Evolutionary conservation across 2,888 invertebrate genomes (phyloP).

Genomic region (Lasius platythorax): DNA sequence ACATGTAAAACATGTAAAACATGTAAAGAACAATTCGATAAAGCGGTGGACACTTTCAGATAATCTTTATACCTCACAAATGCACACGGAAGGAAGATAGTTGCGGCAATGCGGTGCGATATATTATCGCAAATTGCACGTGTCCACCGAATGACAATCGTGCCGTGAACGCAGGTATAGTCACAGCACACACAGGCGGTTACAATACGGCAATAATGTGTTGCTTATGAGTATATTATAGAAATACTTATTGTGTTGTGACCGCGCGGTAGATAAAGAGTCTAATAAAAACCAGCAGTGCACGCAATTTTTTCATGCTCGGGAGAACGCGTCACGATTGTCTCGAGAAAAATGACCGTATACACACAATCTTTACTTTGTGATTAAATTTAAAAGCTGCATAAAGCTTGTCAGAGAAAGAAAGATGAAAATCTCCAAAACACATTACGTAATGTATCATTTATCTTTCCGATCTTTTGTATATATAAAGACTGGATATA

Average conservation of each 20-base stretch:
- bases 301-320: slow-evolving; percentile 44
- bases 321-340: slow-evolving; percentile 34
- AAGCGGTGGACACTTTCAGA: background rate
- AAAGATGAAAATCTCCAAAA: slow-evolving; percentile 25
- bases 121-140: slow-evolving; percentile 63
- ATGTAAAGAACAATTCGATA: background rate
- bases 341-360: slow-evolving; percentile 27
- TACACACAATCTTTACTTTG: background rate
- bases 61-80: background rate
- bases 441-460: background rate
- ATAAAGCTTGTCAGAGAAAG: background rate
- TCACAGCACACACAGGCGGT: background rate
- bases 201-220: background rate
- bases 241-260: slow-evolving; percentile 31
- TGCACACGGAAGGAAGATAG: slow-evolving; percentile 34
- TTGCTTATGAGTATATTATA: slow-evolving; percentile 11
- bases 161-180: slow-evolving; percentile 33
- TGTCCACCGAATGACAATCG: slow-evolving; percentile 61
- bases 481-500: background rate
- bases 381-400: slow-evolving; percentile 28
- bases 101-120: slow-evolving; percentile 32
- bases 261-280: slow-evolving; percentile 23
- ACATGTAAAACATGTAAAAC: background rate
- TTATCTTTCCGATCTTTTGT: background rate
- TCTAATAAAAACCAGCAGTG: background rate